phyloP scores from a whole-genome alignment of 2,797 vertebrate species.

The Smutsia temminckii region DNA sequence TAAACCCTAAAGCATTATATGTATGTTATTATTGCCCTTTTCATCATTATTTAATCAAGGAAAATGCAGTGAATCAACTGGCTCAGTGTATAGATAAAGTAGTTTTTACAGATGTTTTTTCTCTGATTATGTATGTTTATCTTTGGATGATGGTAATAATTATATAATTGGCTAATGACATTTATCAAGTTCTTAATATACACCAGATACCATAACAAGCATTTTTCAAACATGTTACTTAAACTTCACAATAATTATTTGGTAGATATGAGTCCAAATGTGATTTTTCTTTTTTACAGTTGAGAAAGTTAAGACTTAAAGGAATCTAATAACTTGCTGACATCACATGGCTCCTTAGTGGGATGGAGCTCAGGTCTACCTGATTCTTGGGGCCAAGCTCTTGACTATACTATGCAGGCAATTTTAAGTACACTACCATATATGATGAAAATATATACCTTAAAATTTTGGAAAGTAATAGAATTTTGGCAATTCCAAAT shows the following conservation, averaged over 20 bases:
- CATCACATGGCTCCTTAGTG: not conserved
- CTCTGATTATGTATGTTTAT: slow-evolving; percentile 35
- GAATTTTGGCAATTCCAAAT: not conserved
- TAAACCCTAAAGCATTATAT: slow-evolving; percentile 1
- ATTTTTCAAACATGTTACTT: slow-evolving; percentile 44
- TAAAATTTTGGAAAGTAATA: not conserved
- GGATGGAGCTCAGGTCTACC: not conserved
- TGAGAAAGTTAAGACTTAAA: not conserved
- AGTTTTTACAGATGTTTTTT: slow-evolving; percentile 31
- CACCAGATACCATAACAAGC: not conserved
- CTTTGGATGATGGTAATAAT: slow-evolving; percentile 49
- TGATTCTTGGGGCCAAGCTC: not conserved
- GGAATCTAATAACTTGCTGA: not conserved
- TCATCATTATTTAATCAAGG: slow-evolving; percentile 24
- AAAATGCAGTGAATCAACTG: slow-evolving; percentile 36
- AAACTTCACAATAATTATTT: not conserved
- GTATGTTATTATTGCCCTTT: not conserved
- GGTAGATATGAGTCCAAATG: not conserved
- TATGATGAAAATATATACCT: not conserved
- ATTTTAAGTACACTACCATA: not conserved
- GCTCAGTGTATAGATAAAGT: not conserved
- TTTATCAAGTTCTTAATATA: slow-evolving; percentile 39
- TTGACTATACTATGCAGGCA: fast-evolving
- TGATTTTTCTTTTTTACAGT: slow-evolving; percentile 27
- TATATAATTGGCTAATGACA: slow-evolving; percentile 25